A percentile compares a stretch with the other conserved stretches of the same genome.
Evolutionary conservation across 2,888 invertebrate species (phyloP).

Genomic region (Volucella zonaria): DNA sequence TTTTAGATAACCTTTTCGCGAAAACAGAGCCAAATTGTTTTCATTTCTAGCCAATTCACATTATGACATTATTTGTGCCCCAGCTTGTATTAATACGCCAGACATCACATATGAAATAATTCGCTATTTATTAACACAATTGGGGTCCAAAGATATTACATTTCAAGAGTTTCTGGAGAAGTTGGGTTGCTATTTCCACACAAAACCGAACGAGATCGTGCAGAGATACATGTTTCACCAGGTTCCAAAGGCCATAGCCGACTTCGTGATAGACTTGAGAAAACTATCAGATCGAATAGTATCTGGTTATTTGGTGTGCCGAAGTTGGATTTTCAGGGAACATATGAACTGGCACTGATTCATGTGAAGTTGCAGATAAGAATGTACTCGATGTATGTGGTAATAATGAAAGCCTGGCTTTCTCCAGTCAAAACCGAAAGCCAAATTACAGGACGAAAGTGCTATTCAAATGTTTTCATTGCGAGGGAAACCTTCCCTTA

Average conservation of each 20-base stretch:
- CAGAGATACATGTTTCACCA: slow-evolving; percentile 20
- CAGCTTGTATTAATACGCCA: no score
- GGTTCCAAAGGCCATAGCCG: background rate
- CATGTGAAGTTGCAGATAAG: background rate
- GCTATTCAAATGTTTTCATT: no score
- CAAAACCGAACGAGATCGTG: slow-evolving; percentile 19
- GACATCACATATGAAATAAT: slow-evolving; percentile 3
- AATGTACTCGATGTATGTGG: no score
- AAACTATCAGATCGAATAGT: background rate
- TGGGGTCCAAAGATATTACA: slow-evolving; percentile 20
- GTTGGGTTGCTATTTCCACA: slow-evolving; percentile 25
- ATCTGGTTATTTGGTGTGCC: no score
- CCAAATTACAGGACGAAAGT: no score
- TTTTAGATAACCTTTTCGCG: no score
- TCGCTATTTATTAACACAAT: slow-evolving; percentile 21
- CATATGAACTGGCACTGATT: slow-evolving; percentile 26
- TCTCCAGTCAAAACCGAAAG: no score
- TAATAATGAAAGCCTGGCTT: no score
- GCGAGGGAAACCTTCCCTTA: no score
- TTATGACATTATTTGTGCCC: no score
- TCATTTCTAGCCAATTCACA: no score
- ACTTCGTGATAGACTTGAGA: slow-evolving; percentile 26
- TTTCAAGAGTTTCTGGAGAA: slow-evolving; percentile 32
- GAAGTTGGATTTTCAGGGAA: background rate
- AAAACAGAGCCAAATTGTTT: no score